Conservation (phyloP, 2,888 invertebrate genomes). For the Erebia aethiops region DNA sequence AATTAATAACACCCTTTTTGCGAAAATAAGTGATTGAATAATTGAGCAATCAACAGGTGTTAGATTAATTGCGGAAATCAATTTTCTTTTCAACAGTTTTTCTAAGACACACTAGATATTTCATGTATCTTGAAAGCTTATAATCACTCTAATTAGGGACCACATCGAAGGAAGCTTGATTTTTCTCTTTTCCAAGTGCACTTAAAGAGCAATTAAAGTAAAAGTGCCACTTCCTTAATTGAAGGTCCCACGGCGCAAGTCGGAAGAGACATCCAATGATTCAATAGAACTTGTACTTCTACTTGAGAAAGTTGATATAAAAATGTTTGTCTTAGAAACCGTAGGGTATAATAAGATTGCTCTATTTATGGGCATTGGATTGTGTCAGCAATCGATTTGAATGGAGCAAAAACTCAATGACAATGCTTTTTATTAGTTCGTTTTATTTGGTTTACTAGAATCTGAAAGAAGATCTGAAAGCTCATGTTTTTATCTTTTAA, state of each 20-base stretch:
- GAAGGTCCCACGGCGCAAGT: conserved; percentile 56
- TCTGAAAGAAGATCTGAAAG: no score
- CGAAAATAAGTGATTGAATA: background rate
- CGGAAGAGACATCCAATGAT: conserved; percentile 54
- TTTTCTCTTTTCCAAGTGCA: conserved; percentile 57
- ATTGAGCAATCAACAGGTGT: background rate
- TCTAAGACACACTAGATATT: background rate
- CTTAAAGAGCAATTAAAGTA: conserved; percentile 50
- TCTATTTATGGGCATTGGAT: conserved; percentile 34
- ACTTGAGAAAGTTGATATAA: conserved; percentile 46
- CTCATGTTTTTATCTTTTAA: no score
- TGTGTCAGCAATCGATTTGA: conserved; percentile 28
- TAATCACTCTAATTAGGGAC: conserved; percentile 33
- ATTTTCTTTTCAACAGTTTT: conserved; percentile 6
- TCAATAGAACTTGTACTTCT: conserved; percentile 47
- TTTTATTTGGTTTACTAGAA: conserved; percentile 4
- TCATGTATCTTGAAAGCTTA: conserved; percentile 23
- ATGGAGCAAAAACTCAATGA: conserved; percentile 19
- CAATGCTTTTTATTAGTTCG: background rate
- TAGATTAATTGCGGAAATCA: background rate
- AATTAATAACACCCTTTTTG: background rate
- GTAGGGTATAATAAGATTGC: conserved; percentile 25
- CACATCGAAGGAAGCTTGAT: conserved; percentile 31
- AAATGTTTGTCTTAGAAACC: conserved; percentile 37
- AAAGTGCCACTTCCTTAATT: conserved; percentile 55